Evolutionary conservation across 2,797 vertebrate species (phyloP).

Genomic region (Cynodonichthys magdalenae): DNA sequence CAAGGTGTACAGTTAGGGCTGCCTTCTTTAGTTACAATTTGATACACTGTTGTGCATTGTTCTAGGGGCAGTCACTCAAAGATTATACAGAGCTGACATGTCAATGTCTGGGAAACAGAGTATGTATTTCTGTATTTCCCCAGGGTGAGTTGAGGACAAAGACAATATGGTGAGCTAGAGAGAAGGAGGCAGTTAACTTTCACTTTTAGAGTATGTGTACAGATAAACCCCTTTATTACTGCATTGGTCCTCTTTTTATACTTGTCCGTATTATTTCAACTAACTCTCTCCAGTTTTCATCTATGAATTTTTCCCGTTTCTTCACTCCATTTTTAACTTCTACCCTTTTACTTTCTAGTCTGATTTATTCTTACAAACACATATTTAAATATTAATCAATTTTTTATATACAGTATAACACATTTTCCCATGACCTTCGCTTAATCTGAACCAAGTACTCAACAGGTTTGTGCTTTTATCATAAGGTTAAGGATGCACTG

Average conservation of each 20-base stretch:
- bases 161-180: conserved; percentile 34
- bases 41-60: not conserved
- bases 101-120: conserved; percentile 30
- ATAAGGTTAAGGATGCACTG: not conserved
- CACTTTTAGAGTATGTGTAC: conserved; percentile 30
- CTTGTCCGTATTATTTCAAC: conserved; percentile 33
- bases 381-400: too few species aligned
- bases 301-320: not conserved
- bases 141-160: conserved; percentile 42
- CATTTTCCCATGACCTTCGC: not conserved
- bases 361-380: not conserved
- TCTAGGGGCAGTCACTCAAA: conserved; percentile 6
- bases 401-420: not conserved
- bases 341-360: not conserved
- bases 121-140: conserved; percentile 21
- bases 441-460: not conserved
- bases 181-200: conserved; percentile 39
- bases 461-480: not conserved
- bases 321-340: not conserved
- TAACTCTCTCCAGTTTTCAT: conserved; percentile 10
- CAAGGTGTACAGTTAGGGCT: not conserved
- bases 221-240: not conserved
- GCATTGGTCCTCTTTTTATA: conserved; percentile 26
- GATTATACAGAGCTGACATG: conserved; percentile 16
- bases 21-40: not conserved